These are phyloP conservation scores for Drosophila miranda DNA, from an alignment of 1,140 invertebrate genomes.

Conservation along the genomic window DNA sequence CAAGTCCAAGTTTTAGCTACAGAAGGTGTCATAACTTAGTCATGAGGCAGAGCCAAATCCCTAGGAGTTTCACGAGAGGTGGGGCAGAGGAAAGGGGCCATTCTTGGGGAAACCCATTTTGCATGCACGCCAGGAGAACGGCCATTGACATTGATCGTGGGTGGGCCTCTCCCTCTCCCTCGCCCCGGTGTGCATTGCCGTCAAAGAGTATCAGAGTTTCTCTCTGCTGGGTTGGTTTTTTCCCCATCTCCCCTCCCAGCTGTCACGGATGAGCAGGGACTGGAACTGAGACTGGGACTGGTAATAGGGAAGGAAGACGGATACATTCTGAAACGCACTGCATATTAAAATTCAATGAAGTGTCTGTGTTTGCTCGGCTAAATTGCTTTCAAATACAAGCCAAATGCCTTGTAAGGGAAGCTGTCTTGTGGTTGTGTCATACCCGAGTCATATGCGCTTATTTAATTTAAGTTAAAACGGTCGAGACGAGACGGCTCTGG, in stretches of 20 bases:
- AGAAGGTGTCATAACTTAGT: constrained; percentile 56
- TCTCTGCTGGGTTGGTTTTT: too few relatives aligned
- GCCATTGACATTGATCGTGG: too few relatives aligned
- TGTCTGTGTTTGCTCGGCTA: constrained; percentile 67
- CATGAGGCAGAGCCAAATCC: constrained; percentile 33
- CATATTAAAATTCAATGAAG: constrained; percentile 80
- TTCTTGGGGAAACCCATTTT: too few relatives aligned
- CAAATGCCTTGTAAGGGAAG: constrained; percentile 27
- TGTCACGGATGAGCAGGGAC: constrained; percentile 10
- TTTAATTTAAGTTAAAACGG: constrained; percentile 73
- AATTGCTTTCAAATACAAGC: constrained; percentile 73
- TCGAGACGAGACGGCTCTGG: constrained; percentile 18
- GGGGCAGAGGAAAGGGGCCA: neutral
- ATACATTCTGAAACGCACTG: constrained; percentile 46
- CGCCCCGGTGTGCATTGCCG: neutral
- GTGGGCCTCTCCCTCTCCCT: too few relatives aligned
- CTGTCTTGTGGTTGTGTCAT: constrained; percentile 32
- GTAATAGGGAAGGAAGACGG: neutral
- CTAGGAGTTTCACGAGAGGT: neutral
- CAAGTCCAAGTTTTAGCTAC: constrained; percentile 43
- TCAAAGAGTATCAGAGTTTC: constrained; percentile 9
- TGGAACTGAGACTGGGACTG: constrained; percentile 8
- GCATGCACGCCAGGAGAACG: too few relatives aligned
- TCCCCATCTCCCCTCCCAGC: neutral
- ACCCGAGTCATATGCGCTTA: constrained; percentile 50